Conservation (phyloP, 92 coral and sea anemone species). For the Chrysogorgia sp. region DNA sequence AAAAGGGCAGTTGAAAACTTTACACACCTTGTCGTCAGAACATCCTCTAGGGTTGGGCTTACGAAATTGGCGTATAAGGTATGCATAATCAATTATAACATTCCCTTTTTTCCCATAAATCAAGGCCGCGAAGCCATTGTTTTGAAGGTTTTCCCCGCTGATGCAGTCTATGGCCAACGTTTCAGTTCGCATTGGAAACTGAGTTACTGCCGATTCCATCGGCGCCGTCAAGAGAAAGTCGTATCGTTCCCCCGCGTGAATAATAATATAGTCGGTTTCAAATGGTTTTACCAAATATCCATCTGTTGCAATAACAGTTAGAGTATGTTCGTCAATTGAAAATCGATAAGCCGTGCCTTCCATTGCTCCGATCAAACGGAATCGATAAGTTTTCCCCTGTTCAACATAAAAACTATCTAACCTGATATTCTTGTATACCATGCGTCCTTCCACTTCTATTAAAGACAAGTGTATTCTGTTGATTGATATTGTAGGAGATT, state of each 20-base stretch:
- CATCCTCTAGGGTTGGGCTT: slow-evolving; percentile 11
- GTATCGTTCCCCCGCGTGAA: slow-evolving; percentile 76
- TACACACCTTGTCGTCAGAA: slow-evolving; percentile 30
- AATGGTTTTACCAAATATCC: slow-evolving; percentile 71
- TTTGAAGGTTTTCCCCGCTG: not conserved
- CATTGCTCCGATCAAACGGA: slow-evolving; percentile 71
- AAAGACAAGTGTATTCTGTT: no score
- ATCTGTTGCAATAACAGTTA: slow-evolving; percentile 72
- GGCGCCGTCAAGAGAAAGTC: slow-evolving; percentile 74
- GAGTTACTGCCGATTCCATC: slow-evolving; percentile 55
- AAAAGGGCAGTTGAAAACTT: slow-evolving; percentile 64
- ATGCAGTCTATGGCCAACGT: slow-evolving; percentile 58
- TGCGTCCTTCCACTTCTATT: no score
- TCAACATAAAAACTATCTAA: slow-evolving; percentile 72
- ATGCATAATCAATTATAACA: not conserved
- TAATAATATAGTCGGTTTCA: slow-evolving; percentile 67
- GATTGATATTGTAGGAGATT: no score
- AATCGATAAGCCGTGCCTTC: slow-evolving; percentile 48
- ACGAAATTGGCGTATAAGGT: not conserved
- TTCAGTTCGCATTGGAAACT: slow-evolving; percentile 61
- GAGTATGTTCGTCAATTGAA: slow-evolving; percentile 64
- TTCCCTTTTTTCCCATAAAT: no score
- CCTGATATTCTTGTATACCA: no score
- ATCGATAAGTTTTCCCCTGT: slow-evolving; percentile 61
- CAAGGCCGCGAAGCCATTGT: slow-evolving; percentile 35